Conservation (phyloP, 2,113 vertebrate genomes). For the Xyliphius kryptos region DNA sequence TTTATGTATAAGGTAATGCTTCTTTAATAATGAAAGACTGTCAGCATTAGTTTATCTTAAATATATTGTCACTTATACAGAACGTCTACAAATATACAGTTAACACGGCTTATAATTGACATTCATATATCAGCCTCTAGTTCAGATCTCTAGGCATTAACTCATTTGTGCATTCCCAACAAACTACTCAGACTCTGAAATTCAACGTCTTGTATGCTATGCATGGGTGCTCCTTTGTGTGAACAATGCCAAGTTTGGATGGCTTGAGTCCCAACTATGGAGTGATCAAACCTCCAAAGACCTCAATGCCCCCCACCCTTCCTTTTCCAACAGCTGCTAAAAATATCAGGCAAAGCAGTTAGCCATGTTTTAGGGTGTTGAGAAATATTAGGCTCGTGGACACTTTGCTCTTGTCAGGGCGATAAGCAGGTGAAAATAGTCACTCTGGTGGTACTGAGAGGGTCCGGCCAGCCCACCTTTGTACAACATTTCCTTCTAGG, state of each 20-base stretch:
- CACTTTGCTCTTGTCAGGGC: constrained; percentile 53
- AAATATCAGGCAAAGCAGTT: constrained; percentile 57
- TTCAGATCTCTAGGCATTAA: too few species aligned
- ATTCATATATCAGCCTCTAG: not conserved
- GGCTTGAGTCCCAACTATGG: constrained; percentile 37
- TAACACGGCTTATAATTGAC: too few species aligned
- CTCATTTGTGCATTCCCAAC: constrained; percentile 23
- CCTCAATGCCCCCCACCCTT: constrained; percentile 38
- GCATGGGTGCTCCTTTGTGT: constrained; percentile 25
- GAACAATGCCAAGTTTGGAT: constrained; percentile 37
- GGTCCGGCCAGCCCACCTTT: constrained; percentile 13
- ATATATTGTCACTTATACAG: too few species aligned
- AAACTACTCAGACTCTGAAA: constrained; percentile 27
- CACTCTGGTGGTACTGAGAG: constrained; percentile 44
- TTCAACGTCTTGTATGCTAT: constrained; percentile 32
- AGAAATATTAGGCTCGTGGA: constrained; percentile 53
- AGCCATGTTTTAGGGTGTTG: constrained; percentile 40
- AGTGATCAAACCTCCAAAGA: constrained; percentile 30
- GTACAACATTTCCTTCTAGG: constrained; percentile 30
- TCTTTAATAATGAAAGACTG: too few species aligned
- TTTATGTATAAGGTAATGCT: too few species aligned
- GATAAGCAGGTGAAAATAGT: constrained; percentile 61
- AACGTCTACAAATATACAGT: too few species aligned
- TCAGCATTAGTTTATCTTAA: too few species aligned
- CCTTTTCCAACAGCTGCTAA: constrained; percentile 46